These are phyloP conservation scores for Hylaea fasciaria DNA, from an alignment of 2,888 invertebrate species.

Conservation along the genomic window DNA sequence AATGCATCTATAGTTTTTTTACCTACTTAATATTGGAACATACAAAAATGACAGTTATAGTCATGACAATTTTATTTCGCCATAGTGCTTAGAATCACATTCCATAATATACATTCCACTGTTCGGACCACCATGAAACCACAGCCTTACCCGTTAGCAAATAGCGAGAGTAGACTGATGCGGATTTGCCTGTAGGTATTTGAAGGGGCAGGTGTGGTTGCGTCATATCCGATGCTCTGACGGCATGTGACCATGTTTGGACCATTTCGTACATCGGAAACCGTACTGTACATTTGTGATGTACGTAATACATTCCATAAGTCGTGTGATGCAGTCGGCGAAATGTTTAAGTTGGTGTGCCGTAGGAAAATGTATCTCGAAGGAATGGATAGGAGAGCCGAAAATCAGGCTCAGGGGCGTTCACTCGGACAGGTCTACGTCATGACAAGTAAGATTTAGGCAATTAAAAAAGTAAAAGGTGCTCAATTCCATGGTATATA, in stretches of 20 bases:
- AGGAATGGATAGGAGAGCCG: too few relatives aligned
- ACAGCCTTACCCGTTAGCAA: constrained; percentile 48
- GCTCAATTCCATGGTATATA: too few relatives aligned
- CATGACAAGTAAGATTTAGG: too few relatives aligned
- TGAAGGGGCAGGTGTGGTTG: constrained; percentile 44
- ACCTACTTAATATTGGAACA: too few relatives aligned
- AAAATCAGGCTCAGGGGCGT: too few relatives aligned
- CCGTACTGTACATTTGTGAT: constrained; percentile 4
- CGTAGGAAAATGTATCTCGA: too few relatives aligned
- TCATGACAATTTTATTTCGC: too few relatives aligned
- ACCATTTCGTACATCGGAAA: constrained; percentile 22
- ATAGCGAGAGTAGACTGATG: constrained; percentile 55
- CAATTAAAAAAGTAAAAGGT: too few relatives aligned
- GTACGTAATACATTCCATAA: neutral
- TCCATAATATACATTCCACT: neutral
- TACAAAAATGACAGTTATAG: too few relatives aligned
- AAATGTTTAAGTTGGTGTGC: neutral
- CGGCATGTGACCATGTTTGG: constrained; percentile 31
- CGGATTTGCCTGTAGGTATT: constrained; percentile 29
- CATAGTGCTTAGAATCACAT: constrained; percentile 15
- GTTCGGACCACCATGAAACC: constrained; percentile 17
- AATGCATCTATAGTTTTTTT: too few relatives aligned
- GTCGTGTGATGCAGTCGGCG: neutral
- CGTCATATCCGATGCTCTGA: constrained; percentile 56
- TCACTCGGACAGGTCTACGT: too few relatives aligned